Conservation (phyloP, 1,140 invertebrate genomes). For the Drosophila yakuba region DNA sequence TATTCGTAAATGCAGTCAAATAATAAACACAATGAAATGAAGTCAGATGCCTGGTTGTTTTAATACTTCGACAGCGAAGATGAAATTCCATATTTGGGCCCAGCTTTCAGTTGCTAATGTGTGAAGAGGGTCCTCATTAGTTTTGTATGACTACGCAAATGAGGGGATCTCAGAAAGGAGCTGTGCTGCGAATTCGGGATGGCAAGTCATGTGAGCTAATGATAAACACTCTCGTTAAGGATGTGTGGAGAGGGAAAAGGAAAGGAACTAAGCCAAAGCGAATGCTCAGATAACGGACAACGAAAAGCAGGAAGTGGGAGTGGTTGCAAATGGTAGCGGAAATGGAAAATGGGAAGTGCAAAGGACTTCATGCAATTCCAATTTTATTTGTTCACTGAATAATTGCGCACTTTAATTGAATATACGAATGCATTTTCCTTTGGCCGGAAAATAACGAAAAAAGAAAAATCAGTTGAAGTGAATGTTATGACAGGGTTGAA, state of each 20-base stretch:
- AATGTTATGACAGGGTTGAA: slow-evolving; percentile 3
- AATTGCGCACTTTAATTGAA: slow-evolving; percentile 21
- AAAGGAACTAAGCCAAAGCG: slow-evolving; percentile 39
- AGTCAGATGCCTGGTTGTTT: slow-evolving; percentile 2
- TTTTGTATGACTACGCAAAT: slow-evolving; percentile 55
- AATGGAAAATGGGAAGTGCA: slow-evolving; percentile 8
- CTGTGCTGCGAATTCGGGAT: slow-evolving; percentile 1
- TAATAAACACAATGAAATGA: slow-evolving; percentile 28
- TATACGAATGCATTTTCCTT: slow-evolving; percentile 7
- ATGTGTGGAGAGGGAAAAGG: slow-evolving; percentile 8
- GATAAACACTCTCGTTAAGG: slow-evolving; percentile 43
- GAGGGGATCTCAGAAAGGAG: slow-evolving; percentile 8
- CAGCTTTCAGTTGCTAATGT: slow-evolving; percentile 37
- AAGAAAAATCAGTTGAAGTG: not conserved
- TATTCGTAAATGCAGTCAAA: too few relatives aligned
- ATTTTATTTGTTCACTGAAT: slow-evolving; percentile 1
- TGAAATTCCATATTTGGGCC: slow-evolving; percentile 5
- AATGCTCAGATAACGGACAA: slow-evolving; percentile 38
- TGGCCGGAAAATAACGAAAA: not conserved
- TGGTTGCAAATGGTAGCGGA: not conserved
- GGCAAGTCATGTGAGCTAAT: slow-evolving; percentile 58
- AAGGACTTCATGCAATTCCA: not conserved
- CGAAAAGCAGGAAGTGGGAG: slow-evolving; percentile 12
- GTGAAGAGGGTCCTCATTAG: slow-evolving; percentile 44
- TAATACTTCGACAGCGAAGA: not conserved